Evolutionary conservation across 2,797 vertebrate species (phyloP), one percentile per base, ranked within the genome.

Genomic region (Pelobates cultripes): DNA sequence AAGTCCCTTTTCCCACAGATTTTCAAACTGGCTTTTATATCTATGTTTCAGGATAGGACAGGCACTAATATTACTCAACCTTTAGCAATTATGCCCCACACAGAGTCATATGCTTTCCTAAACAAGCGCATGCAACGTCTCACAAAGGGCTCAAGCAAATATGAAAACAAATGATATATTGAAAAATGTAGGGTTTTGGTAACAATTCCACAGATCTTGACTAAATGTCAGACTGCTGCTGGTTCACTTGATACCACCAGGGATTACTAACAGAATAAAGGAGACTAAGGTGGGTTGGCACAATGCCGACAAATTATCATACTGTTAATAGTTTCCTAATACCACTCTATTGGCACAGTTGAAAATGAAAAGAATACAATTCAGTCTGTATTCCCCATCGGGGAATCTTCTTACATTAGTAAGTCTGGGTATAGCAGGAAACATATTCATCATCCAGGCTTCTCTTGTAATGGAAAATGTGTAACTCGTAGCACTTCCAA

Each of bases 361-460:
- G 42, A 13, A 47, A 43, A 75, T n/a, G 43, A n/a, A 45, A n/a
- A 45, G 42, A 63, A 75, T 43, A 44, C 43, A 63, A 64, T 64
- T 45, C 42, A 28, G n/a, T 75, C 73, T 75, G 14, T 64, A 75
- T 75, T 57, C 55, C 66, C 8, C 42, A 40, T 70, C n/a, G 41
- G 43, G 7, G 28, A 53, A 41, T 4, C 57, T 67, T 55, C 28
- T 28, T 55, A 71, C 28, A 0, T 9, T 57, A 40, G 55, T 17
- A 73, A 41, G 9, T 14, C n/a, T 57, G 51, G 13, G 40, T 57
- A 60, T 17, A 15, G 51, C 28, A 73, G 72, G 51, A 28, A 60
- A 73, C n/a, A 73, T 14, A 13, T 73, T 57, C 72, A 41, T 73
- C 40, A 41, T 73, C 40, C 53, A n/a, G 51, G 51, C 47, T 42